These are phyloP conservation scores for Peromyscus californicus DNA, from an alignment of 2,113 vertebrate genomes.

Conservation along the genomic window DNA sequence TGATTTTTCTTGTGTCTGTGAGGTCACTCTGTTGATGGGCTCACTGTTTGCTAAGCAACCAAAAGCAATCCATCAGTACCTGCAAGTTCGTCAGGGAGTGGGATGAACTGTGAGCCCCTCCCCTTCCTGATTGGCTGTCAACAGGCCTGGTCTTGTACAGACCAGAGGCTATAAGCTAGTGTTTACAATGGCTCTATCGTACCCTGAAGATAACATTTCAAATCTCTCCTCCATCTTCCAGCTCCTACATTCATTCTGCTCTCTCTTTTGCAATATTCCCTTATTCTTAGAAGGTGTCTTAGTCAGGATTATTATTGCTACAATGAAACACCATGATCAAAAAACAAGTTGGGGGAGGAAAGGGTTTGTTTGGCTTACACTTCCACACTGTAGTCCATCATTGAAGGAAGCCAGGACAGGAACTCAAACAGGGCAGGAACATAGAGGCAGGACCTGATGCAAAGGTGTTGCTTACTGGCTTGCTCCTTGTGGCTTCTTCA, in stretches of 20 bases:
- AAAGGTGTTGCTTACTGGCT: neutral
- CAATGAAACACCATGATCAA: neutral
- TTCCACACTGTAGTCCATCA: neutral
- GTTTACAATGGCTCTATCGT: neutral
- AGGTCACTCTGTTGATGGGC: neutral
- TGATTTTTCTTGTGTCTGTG: neutral
- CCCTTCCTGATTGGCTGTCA: neutral
- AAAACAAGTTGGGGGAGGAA: neutral
- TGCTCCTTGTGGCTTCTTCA: neutral
- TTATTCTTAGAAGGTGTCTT: neutral
- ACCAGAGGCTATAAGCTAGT: neutral
- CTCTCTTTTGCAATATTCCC: neutral
- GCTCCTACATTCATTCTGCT: neutral
- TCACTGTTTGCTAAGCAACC: neutral
- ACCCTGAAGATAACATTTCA: neutral
- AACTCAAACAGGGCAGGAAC: neutral
- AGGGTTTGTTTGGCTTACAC: neutral
- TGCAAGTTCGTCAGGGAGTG: neutral
- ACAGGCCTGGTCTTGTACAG: neutral
- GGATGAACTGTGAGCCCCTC: neutral
- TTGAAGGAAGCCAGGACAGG: neutral
- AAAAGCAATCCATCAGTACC: neutral
- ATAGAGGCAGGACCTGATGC: neutral
- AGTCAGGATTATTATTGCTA: neutral
- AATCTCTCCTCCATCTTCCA: neutral